These are phyloP conservation scores for Sinocyclocheilus anshuiensis DNA, from an alignment of 2,113 vertebrate species.

Conservation along the genomic window DNA sequence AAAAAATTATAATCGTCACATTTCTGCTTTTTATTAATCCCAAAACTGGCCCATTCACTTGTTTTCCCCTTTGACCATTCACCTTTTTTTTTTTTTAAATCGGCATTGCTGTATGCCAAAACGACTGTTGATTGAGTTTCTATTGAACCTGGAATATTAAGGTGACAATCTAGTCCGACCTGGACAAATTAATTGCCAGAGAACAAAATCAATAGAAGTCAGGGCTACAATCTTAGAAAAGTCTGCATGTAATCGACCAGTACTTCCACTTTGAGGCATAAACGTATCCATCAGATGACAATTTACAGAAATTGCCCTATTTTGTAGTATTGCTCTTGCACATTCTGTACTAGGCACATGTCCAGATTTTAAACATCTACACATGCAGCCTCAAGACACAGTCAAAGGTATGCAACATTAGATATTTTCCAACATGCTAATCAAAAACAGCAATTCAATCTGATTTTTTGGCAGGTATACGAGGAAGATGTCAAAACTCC, in stretches of 20 bases:
- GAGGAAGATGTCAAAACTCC: conserved; percentile 29
- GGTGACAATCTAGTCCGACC: not conserved
- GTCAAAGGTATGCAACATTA: conserved; percentile 5
- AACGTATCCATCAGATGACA: conserved; percentile 24
- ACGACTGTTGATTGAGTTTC: not conserved
- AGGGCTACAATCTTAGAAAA: not conserved
- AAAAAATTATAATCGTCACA: not conserved
- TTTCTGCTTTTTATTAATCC: not conserved
- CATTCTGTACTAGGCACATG: conserved; percentile 39
- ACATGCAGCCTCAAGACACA: conserved; percentile 51
- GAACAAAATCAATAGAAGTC: not conserved
- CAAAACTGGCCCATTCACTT: not conserved
- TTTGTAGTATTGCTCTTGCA: not conserved
- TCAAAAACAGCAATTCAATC: conserved; percentile 33
- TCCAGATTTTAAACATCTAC: conserved; percentile 53
- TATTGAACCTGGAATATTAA: not conserved
- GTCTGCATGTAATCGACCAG: not conserved
- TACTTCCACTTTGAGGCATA: conserved; percentile 23
- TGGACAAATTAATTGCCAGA: not conserved
- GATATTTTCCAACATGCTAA: conserved; percentile 37
- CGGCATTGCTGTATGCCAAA: not conserved
- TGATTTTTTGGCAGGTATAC: conserved; percentile 42
- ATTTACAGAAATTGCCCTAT: conserved; percentile 36
- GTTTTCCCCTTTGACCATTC: not conserved
- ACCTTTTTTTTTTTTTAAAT: not conserved